Conservation (phyloP, 2,113 vertebrate genomes). For the Pedionomus torquatus region DNA sequence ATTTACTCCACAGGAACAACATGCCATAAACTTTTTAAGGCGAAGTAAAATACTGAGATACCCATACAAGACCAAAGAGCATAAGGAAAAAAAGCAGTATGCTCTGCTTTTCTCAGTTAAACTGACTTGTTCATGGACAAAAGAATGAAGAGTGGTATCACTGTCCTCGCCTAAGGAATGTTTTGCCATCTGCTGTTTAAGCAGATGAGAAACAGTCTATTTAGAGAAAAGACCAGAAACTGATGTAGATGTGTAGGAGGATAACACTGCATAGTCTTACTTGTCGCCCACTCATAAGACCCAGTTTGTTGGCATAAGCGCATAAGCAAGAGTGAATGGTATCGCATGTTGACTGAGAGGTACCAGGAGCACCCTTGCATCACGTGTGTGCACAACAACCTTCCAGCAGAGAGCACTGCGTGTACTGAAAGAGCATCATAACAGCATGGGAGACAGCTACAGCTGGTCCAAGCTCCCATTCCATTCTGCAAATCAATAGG, state of each 20-base stretch:
- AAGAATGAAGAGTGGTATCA: background rate
- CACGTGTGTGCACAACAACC: background rate
- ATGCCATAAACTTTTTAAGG: background rate
- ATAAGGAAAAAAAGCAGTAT: background rate
- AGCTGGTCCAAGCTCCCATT: background rate
- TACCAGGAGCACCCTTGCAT: background rate
- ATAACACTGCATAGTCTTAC: background rate
- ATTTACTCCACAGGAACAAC: background rate
- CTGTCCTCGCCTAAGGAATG: background rate
- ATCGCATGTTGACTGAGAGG: background rate
- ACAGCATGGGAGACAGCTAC: background rate
- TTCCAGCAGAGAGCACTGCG: constrained; percentile 66
- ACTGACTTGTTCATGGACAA: background rate
- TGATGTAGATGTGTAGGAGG: background rate
- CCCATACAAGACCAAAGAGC: background rate
- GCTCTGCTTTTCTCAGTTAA: background rate
- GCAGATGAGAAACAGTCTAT: background rate
- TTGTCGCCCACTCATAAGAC: background rate
- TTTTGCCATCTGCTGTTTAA: background rate
- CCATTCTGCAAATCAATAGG: background rate
- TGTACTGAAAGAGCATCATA: background rate
- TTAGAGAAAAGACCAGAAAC: background rate
- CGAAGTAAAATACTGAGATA: background rate
- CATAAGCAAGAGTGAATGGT: background rate
- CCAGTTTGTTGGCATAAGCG: background rate